phyloP scores from a whole-genome alignment of 2,888 invertebrate genomes.

The Vanessa cardui region DNA sequence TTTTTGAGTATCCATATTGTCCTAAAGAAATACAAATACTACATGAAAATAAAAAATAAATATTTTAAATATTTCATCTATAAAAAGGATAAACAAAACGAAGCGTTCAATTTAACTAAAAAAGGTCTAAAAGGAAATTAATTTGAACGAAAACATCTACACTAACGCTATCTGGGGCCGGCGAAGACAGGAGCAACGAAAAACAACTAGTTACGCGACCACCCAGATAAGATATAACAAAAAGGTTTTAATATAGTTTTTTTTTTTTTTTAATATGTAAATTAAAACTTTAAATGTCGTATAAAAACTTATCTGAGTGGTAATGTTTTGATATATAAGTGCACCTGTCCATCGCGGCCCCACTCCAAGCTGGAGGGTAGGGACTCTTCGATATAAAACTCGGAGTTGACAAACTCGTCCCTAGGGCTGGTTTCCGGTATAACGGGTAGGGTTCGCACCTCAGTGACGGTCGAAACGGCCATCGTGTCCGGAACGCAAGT shows the following conservation, averaged over 20 bases:
- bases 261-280: too few species aligned
- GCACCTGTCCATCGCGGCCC: constrained; percentile 82
- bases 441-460: constrained; percentile 77
- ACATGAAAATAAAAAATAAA: constrained; percentile 4
- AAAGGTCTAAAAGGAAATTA: constrained; percentile 14
- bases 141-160: constrained; percentile 34
- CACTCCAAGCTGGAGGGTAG: constrained; percentile 92
- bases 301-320: constrained; percentile 41
- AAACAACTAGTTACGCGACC: constrained; percentile 56
- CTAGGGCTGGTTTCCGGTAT: constrained; percentile 52
- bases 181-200: constrained; percentile 76
- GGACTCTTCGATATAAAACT: constrained; percentile 95
- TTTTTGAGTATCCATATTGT: constrained; percentile 86
- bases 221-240: constrained; percentile 51
- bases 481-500: constrained; percentile 73
- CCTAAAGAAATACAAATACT: constrained; percentile 79
- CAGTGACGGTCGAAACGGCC: constrained; percentile 82
- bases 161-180: constrained; percentile 62
- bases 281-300: constrained; percentile 26
- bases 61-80: constrained; percentile 46
- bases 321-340: constrained; percentile 48
- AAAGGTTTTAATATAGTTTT: not conserved
- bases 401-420: constrained; percentile 89
- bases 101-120: constrained; percentile 7
- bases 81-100: constrained; percentile 46